A percentile compares a stretch with the other conserved stretches of the same genome.
phyloP scores from a whole-genome alignment of 2,113 vertebrate species.

The Amblyornis subalaris region DNA sequence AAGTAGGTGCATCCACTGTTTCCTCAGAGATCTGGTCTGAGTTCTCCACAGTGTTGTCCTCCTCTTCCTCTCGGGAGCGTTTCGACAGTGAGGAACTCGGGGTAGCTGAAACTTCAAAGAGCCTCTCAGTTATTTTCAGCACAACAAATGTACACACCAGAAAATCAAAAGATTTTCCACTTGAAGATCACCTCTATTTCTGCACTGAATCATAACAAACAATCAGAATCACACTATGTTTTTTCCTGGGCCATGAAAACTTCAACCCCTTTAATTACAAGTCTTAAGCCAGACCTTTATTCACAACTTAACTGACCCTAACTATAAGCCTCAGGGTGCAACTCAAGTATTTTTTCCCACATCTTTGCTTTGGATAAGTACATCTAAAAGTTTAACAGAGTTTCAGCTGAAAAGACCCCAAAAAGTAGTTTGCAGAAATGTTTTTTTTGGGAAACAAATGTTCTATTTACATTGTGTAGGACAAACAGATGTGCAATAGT shows the following conservation, averaged over 20 bases:
- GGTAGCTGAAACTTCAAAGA: slow-evolving; percentile 85
- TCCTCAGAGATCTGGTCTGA: slow-evolving; percentile 83
- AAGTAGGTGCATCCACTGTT: slow-evolving; percentile 79
- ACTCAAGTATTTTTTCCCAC: not conserved
- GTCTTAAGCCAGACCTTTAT: not conserved
- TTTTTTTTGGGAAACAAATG: not conserved
- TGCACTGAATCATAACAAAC: not conserved
- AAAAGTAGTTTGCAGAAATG: not conserved
- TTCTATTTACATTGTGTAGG: not conserved
- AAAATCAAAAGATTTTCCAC: not conserved
- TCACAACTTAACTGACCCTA: not conserved
- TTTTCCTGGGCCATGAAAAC: not conserved
- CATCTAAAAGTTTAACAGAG: not conserved
- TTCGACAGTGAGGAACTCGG: slow-evolving; percentile 87
- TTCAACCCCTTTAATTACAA: not conserved
- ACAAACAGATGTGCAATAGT: not conserved
- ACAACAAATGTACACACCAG: not conserved
- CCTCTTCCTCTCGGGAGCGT: slow-evolving; percentile 90
- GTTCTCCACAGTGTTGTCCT: slow-evolving; percentile 81
- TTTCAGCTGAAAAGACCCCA: not conserved
- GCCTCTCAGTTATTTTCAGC: not conserved
- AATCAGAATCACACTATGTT: not conserved
- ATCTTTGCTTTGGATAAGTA: not conserved
- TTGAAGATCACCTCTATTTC: not conserved
- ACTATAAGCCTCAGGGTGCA: not conserved